Evolutionary conservation across 2,113 vertebrate genomes (phyloP), one percentile per base, ranked within the genome.

Genomic region (Nothoprocta pentlandii): DNA sequence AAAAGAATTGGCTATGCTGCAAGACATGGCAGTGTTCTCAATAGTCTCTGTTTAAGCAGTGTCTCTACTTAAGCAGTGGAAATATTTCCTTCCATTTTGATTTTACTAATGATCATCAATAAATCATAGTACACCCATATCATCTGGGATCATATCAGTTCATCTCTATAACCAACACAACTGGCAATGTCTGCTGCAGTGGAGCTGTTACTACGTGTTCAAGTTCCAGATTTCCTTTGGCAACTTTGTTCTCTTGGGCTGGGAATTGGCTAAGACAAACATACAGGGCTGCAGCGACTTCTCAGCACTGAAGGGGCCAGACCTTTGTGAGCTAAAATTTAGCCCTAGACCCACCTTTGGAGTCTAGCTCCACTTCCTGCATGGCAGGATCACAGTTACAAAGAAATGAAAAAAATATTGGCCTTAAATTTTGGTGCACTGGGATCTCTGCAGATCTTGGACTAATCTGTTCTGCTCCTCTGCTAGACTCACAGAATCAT

Each of bases 31-130:
- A 14, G 7, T 10, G 5, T 66, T 44, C 75, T 76, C 32, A 82
- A 28, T 6, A 46, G 26, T 70, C 36, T 30, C 22, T 51, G 26
- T 10, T 78, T 17, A 46, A 49, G n/a, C 16, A 13, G 46, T 53
- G 56, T 8, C 23, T 16, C 44, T 58, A 2, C 16, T 70, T 58
- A 49, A 39, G 30, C 61, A 68, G 6, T 8, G 25, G 28, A 36
- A 94, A 28, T 9, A 34, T 1, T 34, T 66, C 0, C 54, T 79
- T 59, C 34, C 8, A 34, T 56, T 87, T 63, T 80, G 56, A 75
- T 90, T 78, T 93, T 86, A 32, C 51, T 64, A 78, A 51, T 51
- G 54, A 39, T 58, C 9, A 44, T 51, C 67, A 96, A 95, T 95
- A 96, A 96, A 96, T 81, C 42, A 6, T 20, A 81, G 11, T 34